A percentile compares a stretch with the other conserved stretches of the same genome.
These are phyloP conservation scores for Sorex fumeus DNA, from an alignment of 2,113 vertebrate genomes.

Conservation along the genomic window DNA sequence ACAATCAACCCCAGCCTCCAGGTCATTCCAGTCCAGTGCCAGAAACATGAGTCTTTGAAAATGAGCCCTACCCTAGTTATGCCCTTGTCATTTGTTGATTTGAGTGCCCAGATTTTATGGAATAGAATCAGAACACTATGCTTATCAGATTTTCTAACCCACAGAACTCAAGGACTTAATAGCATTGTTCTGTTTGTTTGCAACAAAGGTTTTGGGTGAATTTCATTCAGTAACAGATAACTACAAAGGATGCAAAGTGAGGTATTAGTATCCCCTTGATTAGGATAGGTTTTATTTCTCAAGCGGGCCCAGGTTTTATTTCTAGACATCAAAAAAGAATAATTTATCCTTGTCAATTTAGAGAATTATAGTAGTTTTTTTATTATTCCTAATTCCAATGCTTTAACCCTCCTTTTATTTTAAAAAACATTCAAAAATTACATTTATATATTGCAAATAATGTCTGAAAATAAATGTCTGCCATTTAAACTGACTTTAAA, in stretches of 20 bases:
- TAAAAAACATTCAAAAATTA: conserved; percentile 38
- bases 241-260: not conserved
- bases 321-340: not conserved
- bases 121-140: not conserved
- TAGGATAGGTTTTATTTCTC: conserved; percentile 22
- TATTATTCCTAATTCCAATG: too few relatives aligned
- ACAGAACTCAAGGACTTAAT: not conserved
- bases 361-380: conserved; percentile 31
- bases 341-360: conserved; percentile 35
- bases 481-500: conserved; percentile 3
- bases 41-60: not conserved
- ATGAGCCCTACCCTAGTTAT: too few relatives aligned
- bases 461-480: conserved; percentile 3
- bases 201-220: not conserved
- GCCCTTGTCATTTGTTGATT: not conserved
- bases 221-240: not conserved
- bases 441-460: conserved; percentile 40
- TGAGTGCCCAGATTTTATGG: not conserved
- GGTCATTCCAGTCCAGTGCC: not conserved
- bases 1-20: not conserved
- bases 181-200: not conserved
- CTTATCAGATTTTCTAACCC: not conserved
- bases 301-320: too few relatives aligned
- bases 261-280: not conserved
- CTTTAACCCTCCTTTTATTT: conserved; percentile 60